phyloP scores from a whole-genome alignment of 2,797 vertebrate species.

The Danio choprae region DNA sequence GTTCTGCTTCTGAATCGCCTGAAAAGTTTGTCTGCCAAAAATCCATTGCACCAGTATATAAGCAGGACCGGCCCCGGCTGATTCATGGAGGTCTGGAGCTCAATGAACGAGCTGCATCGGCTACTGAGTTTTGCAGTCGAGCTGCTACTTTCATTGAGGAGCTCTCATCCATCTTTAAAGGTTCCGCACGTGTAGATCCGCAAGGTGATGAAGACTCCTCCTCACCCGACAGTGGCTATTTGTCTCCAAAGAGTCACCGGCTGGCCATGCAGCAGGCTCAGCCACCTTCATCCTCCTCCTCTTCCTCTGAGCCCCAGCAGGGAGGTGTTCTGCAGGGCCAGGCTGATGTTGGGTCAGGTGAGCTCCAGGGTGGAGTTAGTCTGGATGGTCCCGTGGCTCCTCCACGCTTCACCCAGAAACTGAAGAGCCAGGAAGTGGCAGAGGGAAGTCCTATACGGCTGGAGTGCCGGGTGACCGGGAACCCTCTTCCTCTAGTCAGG shows the following conservation, averaged over 20 bases:
- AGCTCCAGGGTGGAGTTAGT: conserved; percentile 53
- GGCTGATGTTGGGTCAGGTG: conserved; percentile 34
- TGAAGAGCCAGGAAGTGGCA: conserved; percentile 93
- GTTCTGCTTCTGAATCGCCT: conserved; percentile 58
- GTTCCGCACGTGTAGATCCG: conserved; percentile 80
- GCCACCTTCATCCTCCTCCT: conserved; percentile 66
- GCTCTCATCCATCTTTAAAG: conserved; percentile 93
- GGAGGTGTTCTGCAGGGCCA: conserved; percentile 56
- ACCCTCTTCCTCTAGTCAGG: conserved; percentile 90
- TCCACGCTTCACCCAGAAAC: conserved; percentile 91
- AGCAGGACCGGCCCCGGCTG: conserved; percentile 81
- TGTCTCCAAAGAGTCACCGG: conserved; percentile 86
- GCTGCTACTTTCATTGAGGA: conserved; percentile 95
- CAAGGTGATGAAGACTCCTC: conserved; percentile 89
- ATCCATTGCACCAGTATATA: conserved; percentile 74
- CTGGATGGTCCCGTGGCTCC: conserved; percentile 72
- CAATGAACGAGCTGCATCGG: conserved; percentile 77
- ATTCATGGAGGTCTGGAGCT: conserved; percentile 74
- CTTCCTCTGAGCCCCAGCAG: conserved; percentile 64
- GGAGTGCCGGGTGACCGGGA: conserved; percentile 89
- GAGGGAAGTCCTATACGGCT: conserved; percentile 90
- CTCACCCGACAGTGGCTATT: conserved; percentile 95
- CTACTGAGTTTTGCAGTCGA: conserved; percentile 87
- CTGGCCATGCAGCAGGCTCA: conserved; percentile 57
- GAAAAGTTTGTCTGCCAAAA: conserved; percentile 71